Percentiles rank a stretch among this genome's conserved stretches.
These are phyloP conservation scores for Characodon lateralis DNA, from an alignment of 2,797 vertebrate genomes.

Conservation along the genomic window DNA sequence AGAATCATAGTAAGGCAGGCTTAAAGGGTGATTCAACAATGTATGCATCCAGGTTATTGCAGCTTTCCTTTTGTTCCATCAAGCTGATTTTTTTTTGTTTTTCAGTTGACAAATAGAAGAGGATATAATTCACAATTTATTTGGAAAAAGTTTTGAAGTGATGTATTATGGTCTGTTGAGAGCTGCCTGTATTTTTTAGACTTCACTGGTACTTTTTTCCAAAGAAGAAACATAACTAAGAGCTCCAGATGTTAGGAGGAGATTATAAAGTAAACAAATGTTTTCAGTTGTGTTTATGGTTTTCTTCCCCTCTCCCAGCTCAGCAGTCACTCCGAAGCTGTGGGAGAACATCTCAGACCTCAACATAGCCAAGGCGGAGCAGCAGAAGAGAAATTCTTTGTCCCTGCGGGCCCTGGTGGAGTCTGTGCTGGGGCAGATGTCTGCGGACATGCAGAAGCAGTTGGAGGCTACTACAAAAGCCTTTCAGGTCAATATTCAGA, in stretches of 20 bases:
- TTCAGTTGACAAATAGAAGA: too few species aligned
- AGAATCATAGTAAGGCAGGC: neutral
- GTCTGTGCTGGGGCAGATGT: slow-evolving; percentile 85
- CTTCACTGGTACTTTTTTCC: neutral
- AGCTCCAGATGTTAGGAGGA: neutral
- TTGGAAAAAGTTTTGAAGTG: too few species aligned
- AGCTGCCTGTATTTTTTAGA: neutral
- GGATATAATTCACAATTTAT: too few species aligned
- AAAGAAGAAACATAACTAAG: too few species aligned
- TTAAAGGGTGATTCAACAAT: neutral
- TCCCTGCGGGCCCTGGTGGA: slow-evolving; percentile 82
- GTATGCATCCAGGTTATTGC: too few species aligned
- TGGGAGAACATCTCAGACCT: slow-evolving; percentile 86
- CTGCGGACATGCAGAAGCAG: slow-evolving; percentile 81
- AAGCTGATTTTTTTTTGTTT: too few species aligned
- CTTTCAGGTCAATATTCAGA: slow-evolving; percentile 78
- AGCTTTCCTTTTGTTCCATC: too few species aligned
- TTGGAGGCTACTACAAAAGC: slow-evolving; percentile 74
- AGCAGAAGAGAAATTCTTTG: slow-evolving; percentile 85
- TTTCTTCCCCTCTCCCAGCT: slow-evolving; percentile 43
- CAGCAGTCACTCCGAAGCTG: slow-evolving; percentile 82
- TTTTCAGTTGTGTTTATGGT: neutral
- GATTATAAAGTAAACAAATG: neutral
- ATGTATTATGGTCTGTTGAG: neutral
- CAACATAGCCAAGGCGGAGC: slow-evolving; percentile 87